Conservation (phyloP, 1,140 invertebrate species). For the Dendroctonus ponderosae region DNA sequence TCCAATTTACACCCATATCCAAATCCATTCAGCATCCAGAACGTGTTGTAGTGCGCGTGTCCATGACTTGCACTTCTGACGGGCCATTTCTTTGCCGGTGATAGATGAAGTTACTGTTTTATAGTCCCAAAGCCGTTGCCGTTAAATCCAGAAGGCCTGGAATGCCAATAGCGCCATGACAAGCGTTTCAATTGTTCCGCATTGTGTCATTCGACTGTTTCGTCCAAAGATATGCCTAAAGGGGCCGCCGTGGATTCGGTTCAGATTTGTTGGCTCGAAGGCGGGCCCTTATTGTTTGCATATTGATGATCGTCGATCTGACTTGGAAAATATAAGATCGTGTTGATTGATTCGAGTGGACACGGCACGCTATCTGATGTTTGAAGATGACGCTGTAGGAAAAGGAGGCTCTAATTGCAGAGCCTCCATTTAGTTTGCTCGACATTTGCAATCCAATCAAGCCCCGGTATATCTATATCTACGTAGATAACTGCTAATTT, state of each 20-base stretch:
- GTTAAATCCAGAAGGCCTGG: constrained; percentile 23
- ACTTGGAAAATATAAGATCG: too few relatives aligned
- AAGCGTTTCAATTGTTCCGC: constrained; percentile 27
- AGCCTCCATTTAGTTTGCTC: too few relatives aligned
- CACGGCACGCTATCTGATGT: too few relatives aligned
- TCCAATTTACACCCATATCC: constrained; percentile 18
- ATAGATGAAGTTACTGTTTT: constrained; percentile 30
- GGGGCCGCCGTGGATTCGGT: constrained; percentile 1
- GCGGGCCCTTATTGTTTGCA: too few relatives aligned
- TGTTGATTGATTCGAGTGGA: too few relatives aligned
- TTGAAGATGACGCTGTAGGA: too few relatives aligned
- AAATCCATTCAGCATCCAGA: constrained; percentile 5
- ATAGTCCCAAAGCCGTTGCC: constrained; percentile 22
- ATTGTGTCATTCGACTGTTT: constrained; percentile 30
- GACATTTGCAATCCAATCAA: constrained; percentile 6
- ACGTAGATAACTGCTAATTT: constrained; percentile 25
- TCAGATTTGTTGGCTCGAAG: not conserved
- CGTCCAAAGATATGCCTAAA: not conserved
- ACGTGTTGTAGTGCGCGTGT: constrained; percentile 7
- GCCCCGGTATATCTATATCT: not conserved
- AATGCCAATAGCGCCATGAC: constrained; percentile 30
- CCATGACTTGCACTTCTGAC: constrained; percentile 13
- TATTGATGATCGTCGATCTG: too few relatives aligned
- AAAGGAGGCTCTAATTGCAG: too few relatives aligned
- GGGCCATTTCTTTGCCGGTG: constrained; percentile 16